Evolutionary conservation across 2,888 invertebrate species (phyloP).

Genomic region (Carpatolechia fugitivella): DNA sequence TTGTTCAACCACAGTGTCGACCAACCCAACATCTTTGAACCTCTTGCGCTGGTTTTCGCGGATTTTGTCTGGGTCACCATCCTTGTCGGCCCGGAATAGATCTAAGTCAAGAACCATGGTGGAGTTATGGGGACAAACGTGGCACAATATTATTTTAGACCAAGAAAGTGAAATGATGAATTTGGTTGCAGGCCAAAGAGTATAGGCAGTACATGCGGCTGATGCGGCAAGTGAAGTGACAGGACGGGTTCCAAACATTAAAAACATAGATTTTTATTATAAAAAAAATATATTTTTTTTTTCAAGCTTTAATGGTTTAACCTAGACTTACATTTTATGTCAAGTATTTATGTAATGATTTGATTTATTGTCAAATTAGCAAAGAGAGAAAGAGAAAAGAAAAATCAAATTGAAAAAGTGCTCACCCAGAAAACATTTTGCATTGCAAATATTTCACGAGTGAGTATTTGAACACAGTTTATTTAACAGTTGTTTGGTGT

Average conservation of each 20-base stretch:
- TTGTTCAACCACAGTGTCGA: constrained; percentile 93
- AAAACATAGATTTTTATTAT: neutral
- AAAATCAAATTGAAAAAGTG: too few species aligned
- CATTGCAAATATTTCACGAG: too few species aligned
- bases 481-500: too few species aligned
- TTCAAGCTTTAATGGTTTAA: too few species aligned
- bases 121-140: constrained; percentile 18
- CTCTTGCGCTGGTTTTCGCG: constrained; percentile 95
- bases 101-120: constrained; percentile 98
- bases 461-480: too few species aligned
- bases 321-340: too few species aligned
- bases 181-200: too few species aligned
- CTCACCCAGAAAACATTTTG: too few species aligned
- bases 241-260: constrained; percentile 16
- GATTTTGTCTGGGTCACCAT: constrained; percentile 94
- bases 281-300: too few species aligned
- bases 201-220: constrained; percentile 14
- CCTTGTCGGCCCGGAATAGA: constrained; percentile 96
- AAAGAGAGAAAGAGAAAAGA: too few species aligned
- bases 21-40: constrained; percentile 94
- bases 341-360: too few species aligned
- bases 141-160: constrained; percentile 11
- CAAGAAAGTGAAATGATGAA: constrained; percentile 16
- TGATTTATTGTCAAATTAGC: too few species aligned
- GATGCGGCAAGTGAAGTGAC: constrained; percentile 17